Percentiles rank a stretch among this genome's conserved stretches.
These are phyloP conservation scores for Panopea generosa DNA, from an alignment of 2,888 invertebrate genomes.

Conservation along the genomic window DNA sequence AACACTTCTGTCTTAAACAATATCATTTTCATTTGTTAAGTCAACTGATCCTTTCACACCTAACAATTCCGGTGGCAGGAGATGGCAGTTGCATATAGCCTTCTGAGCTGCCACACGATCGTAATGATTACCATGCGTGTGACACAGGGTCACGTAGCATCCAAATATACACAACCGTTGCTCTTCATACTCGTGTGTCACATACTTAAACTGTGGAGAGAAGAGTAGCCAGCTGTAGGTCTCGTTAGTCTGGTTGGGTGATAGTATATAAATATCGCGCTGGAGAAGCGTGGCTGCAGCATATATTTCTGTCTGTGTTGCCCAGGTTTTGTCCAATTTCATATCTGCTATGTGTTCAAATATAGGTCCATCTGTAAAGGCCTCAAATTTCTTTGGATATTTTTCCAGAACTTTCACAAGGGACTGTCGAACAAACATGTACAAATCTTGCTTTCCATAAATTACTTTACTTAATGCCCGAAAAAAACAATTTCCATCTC, in stretches of 20 bases:
- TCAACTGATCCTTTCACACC: conserved; percentile 70
- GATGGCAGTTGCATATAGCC: conserved; percentile 73
- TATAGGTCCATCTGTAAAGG: conserved; percentile 70
- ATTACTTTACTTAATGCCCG: conserved; percentile 78
- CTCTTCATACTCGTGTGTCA: neutral
- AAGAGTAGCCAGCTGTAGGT: conserved; percentile 77
- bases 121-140: conserved; percentile 81
- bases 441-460: conserved; percentile 74
- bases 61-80: conserved; percentile 68
- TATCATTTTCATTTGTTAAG: conserved; percentile 60
- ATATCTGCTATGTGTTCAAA: conserved; percentile 70
- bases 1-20: conserved; percentile 37
- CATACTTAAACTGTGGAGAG: conserved; percentile 65
- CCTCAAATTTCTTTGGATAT: conserved; percentile 73
- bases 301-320: conserved; percentile 78
- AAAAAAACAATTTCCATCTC: conserved; percentile 81
- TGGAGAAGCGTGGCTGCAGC: conserved; percentile 76
- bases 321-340: conserved; percentile 73
- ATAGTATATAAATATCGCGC: conserved; percentile 74
- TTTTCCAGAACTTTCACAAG: conserved; percentile 74
- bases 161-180: conserved; percentile 36
- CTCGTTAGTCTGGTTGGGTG: conserved; percentile 72
- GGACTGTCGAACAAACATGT: conserved; percentile 73
- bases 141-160: conserved; percentile 77
- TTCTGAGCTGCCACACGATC: conserved; percentile 68